Conservation (phyloP, 2,888 invertebrate genomes). For the Cacoxenus indagator region DNA sequence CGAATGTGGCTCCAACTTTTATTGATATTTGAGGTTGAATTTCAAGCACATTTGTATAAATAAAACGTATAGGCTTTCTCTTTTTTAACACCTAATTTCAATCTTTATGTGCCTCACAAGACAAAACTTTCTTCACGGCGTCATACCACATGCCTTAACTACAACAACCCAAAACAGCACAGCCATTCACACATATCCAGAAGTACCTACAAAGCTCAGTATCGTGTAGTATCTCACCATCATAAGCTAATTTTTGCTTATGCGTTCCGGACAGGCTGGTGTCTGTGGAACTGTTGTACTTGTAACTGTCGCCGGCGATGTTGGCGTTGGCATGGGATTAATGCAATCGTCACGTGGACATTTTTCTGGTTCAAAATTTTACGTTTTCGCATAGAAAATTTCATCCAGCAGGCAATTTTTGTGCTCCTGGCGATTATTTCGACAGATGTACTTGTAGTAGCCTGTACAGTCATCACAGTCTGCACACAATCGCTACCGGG, state of each 20-base stretch:
- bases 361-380: constrained; percentile 39
- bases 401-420: constrained; percentile 27
- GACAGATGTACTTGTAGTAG: constrained; percentile 41
- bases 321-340: background rate
- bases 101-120: constrained; percentile 43
- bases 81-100: constrained; percentile 20
- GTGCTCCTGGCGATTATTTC: background rate
- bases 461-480: constrained; percentile 47
- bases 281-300: background rate
- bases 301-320: background rate
- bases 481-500: constrained; percentile 31
- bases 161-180: constrained; percentile 45
- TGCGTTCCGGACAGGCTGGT: background rate
- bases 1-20: too few species aligned
- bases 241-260: constrained; percentile 29
- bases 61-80: background rate
- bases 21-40: too few species aligned
- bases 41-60: too few species aligned
- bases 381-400: constrained; percentile 23
- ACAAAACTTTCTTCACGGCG: constrained; percentile 39
- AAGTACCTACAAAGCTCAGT: constrained; percentile 44
- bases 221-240: constrained; percentile 44
- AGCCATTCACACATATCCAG: constrained; percentile 43
- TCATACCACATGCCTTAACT: constrained; percentile 50
- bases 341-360: constrained; percentile 42